These are phyloP conservation scores for Pseudomyrmex gracilis DNA, from an alignment of 1,140 invertebrate species.

Conservation along the genomic window DNA sequence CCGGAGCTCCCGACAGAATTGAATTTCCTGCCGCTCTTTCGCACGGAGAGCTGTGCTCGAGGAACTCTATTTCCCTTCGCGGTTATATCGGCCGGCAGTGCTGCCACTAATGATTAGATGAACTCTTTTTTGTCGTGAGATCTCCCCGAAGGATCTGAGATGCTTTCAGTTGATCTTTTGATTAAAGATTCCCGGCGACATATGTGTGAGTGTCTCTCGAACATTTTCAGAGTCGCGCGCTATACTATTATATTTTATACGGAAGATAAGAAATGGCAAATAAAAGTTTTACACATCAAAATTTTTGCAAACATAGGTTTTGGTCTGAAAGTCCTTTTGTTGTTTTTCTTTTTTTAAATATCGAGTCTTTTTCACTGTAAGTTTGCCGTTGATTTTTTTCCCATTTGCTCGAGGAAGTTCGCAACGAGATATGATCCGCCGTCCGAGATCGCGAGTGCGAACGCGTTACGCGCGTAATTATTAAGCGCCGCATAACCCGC, in stretches of 20 bases:
- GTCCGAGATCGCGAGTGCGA: conserved; percentile 56
- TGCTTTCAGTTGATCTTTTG: conserved; percentile 9
- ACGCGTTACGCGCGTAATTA: conserved; percentile 73
- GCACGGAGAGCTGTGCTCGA: conserved; percentile 10
- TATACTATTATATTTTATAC: no score
- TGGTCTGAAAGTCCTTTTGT: not conserved
- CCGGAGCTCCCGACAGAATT: conserved; percentile 38
- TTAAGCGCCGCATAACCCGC: conserved; percentile 68
- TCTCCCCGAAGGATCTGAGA: conserved; percentile 6
- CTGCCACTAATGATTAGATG: conserved; percentile 47
- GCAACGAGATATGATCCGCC: conserved; percentile 9
- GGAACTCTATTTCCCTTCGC: conserved; percentile 25
- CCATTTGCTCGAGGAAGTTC: conserved; percentile 37
- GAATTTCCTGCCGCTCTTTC: conserved; percentile 50
- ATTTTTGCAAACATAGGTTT: no score
- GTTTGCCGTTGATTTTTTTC: not conserved
- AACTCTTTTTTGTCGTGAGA: conserved; percentile 24
- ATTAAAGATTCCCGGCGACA: conserved; percentile 16
- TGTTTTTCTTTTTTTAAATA: not conserved
- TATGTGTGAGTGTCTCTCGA: not conserved
- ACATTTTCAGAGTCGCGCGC: not conserved
- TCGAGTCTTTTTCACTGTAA: not conserved
- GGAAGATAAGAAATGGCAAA: no score
- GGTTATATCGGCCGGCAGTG: conserved; percentile 1
- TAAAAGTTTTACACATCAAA: not conserved